Conservation (phyloP, 2,113 vertebrate species). For the Brevimyrus niger region DNA sequence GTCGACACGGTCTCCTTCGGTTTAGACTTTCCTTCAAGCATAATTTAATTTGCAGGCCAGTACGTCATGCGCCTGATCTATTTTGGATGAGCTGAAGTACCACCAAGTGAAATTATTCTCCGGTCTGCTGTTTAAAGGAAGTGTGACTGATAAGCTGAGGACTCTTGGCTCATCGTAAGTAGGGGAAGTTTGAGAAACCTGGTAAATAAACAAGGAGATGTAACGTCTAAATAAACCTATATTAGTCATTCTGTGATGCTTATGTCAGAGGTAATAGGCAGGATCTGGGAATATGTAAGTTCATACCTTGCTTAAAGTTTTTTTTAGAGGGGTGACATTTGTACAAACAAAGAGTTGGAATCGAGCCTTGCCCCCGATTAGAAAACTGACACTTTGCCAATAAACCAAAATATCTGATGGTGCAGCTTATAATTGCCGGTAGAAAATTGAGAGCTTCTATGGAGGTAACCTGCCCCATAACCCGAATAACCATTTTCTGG, state of each 20-base stretch:
- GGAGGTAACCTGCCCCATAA: background rate
- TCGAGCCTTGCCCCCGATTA: background rate
- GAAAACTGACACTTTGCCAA: background rate
- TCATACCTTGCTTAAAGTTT: background rate
- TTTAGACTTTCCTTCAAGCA: background rate
- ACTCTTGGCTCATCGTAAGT: background rate
- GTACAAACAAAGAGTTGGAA: background rate
- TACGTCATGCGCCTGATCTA: background rate
- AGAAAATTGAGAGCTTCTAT: background rate
- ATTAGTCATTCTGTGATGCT: background rate
- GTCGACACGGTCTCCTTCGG: background rate
- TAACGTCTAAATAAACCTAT: background rate
- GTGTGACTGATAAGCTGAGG: background rate
- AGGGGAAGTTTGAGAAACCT: background rate
- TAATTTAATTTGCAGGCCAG: background rate
- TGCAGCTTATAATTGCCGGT: background rate
- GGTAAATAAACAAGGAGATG: background rate
- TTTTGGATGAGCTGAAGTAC: constrained; percentile 5
- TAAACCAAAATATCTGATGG: background rate
- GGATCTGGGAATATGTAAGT: background rate
- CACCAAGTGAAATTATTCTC: background rate
- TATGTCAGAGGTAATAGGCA: background rate
- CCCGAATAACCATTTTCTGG: background rate
- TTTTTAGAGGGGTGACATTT: background rate
- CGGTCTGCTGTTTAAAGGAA: background rate